Percentiles rank a stretch among this genome's conserved stretches.
Conservation (phyloP, 2,888 invertebrate species). For the Pomacea canaliculata region DNA sequence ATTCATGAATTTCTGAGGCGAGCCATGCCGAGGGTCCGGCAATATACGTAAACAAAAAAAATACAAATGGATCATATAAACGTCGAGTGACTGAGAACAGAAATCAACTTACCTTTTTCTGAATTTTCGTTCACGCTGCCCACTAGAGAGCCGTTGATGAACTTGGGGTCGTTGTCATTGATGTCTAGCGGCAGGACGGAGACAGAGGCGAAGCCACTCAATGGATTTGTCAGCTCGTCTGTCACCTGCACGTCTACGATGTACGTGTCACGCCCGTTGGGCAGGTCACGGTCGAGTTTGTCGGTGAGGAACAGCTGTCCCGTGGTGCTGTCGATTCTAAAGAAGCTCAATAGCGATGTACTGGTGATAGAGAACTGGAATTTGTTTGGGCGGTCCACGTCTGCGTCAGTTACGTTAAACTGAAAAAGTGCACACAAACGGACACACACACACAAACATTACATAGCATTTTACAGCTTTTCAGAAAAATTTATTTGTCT, state of each 20-base stretch:
- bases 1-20: too few species aligned
- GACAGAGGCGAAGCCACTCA: conserved; percentile 93
- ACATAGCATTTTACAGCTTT: too few species aligned
- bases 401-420: conserved; percentile 96
- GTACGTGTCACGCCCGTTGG: conserved; percentile 84
- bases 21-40: too few species aligned
- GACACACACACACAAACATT: too few species aligned
- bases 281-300: conserved; percentile 93
- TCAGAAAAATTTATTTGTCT: too few species aligned
- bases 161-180: conserved; percentile 96
- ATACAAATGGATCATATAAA: too few species aligned
- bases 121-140: conserved; percentile 92
- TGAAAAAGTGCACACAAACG: conserved; percentile 67
- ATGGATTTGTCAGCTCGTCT: conserved; percentile 56
- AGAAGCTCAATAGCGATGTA: background rate
- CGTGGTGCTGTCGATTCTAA: conserved; percentile 93
- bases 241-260: conserved; percentile 63
- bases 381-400: conserved; percentile 92
- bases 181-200: conserved; percentile 97
- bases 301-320: conserved; percentile 95
- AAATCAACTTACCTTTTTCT: conserved; percentile 14
- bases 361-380: conserved; percentile 81
- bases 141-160: conserved; percentile 68
- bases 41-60: too few species aligned
- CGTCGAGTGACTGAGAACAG: background rate